Percentiles rank a stretch among this genome's conserved stretches.
phyloP scores from a whole-genome alignment of 2,797 vertebrate species.

The Melanotaenia trifasciata region DNA sequence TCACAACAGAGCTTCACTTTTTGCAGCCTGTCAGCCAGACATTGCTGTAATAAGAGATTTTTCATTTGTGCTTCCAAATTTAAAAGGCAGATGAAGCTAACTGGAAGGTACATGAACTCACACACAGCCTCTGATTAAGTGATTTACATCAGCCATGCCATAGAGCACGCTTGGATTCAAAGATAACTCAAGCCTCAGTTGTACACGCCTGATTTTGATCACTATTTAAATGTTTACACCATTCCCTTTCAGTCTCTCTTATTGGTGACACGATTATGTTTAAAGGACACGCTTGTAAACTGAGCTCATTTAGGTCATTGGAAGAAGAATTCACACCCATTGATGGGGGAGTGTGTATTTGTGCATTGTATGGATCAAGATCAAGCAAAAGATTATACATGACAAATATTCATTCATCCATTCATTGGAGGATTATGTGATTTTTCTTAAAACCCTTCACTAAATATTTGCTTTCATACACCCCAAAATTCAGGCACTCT shows the following conservation, averaged over 20 bases:
- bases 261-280: slow-evolving; percentile 4
- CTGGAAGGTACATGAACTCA: not conserved
- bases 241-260: slow-evolving; percentile 15
- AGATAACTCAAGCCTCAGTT: not conserved
- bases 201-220: not conserved
- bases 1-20: not conserved
- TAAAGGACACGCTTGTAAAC: slow-evolving; percentile 17
- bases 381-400: slow-evolving; percentile 41
- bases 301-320: slow-evolving; percentile 30
- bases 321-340: slow-evolving; percentile 24
- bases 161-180: not conserved
- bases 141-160: not conserved
- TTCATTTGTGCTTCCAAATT: not conserved
- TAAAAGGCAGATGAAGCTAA: not conserved
- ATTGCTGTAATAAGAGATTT: not conserved
- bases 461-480: slow-evolving; percentile 6
- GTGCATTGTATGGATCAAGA: slow-evolving; percentile 25
- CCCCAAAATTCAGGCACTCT: not conserved
- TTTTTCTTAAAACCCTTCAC: too few relatives aligned
- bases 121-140: not conserved
- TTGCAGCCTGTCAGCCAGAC: not conserved
- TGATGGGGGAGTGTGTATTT: not conserved
- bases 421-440: slow-evolving; percentile 15
- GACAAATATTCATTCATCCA: slow-evolving; percentile 16
- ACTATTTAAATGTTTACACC: not conserved